A percentile compares a stretch with the other conserved stretches of the same genome.
Evolutionary conservation across 2,113 vertebrate genomes (phyloP).

Genomic region (Propithecus coquereli): DNA sequence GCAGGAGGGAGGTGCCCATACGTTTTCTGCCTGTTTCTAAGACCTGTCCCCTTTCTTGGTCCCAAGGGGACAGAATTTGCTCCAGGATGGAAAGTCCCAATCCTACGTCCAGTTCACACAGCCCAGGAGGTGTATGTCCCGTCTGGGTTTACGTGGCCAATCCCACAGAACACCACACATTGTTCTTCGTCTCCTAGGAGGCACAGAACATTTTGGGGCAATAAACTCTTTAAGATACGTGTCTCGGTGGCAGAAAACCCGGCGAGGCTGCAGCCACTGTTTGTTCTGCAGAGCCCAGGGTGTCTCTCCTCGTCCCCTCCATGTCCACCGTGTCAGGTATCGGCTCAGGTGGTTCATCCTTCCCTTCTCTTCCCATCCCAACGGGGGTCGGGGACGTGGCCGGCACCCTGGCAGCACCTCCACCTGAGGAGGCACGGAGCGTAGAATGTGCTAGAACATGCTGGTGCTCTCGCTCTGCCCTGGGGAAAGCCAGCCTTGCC

Average conservation of each 20-base stretch:
- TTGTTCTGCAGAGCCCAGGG: fast-evolving
- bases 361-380: neutral
- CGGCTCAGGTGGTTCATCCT: too few relatives aligned
- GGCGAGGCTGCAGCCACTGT: fast-evolving
- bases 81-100: neutral
- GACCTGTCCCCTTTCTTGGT: neutral
- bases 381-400: neutral
- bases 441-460: neutral
- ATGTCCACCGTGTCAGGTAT: fast-evolving
- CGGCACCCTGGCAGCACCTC: fast-evolving
- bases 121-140: neutral
- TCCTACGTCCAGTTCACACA: neutral
- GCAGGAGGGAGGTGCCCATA: neutral
- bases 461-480: fast-evolving
- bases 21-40: neutral
- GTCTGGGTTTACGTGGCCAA: neutral
- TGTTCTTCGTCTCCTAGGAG: neutral
- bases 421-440: neutral
- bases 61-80: neutral
- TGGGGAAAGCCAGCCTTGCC: neutral
- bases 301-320: fast-evolving
- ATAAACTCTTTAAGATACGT: neutral
- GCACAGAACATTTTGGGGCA: neutral
- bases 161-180: neutral
- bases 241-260: fast-evolving